These are phyloP conservation scores for Autographa gamma DNA, from an alignment of 2,888 invertebrate species.

Conservation along the genomic window DNA sequence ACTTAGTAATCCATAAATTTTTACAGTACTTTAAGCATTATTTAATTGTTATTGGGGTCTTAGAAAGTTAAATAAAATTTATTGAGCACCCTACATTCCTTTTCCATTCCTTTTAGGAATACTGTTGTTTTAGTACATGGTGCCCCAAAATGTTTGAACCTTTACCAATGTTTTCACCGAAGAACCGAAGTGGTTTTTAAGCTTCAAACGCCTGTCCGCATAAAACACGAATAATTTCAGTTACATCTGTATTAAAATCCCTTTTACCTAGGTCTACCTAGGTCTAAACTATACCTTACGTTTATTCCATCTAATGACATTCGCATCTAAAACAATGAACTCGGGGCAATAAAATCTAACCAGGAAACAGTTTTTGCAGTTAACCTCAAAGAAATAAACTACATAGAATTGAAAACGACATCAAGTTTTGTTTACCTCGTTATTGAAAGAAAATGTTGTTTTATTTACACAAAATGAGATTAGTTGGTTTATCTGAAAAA, in stretches of 20 bases:
- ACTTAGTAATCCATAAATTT: no score
- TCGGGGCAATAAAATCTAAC: neutral
- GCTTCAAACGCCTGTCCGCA: neutral
- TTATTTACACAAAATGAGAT: neutral
- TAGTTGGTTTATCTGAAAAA: neutral
- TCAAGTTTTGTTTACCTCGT: slow-evolving; percentile 1
- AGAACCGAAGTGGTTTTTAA: neutral
- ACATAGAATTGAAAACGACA: neutral
- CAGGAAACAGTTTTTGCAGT: neutral
- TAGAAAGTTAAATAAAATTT: no score
- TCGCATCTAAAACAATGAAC: neutral
- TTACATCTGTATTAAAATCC: neutral
- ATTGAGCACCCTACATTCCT: neutral
- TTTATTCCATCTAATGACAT: neutral
- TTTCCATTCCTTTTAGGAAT: no score
- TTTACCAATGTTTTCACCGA: neutral
- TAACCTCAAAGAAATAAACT: neutral
- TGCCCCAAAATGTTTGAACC: neutral
- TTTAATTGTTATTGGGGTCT: no score
- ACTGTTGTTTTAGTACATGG: neutral
- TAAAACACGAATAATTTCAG: neutral
- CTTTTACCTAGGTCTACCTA: neutral
- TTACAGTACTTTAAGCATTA: no score
- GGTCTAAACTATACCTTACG: neutral
- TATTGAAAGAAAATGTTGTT: neutral